Evolutionary conservation across 2,113 vertebrate genomes (phyloP), one percentile per base, ranked within the genome.

Genomic region (Callospermophilus lateralis): DNA sequence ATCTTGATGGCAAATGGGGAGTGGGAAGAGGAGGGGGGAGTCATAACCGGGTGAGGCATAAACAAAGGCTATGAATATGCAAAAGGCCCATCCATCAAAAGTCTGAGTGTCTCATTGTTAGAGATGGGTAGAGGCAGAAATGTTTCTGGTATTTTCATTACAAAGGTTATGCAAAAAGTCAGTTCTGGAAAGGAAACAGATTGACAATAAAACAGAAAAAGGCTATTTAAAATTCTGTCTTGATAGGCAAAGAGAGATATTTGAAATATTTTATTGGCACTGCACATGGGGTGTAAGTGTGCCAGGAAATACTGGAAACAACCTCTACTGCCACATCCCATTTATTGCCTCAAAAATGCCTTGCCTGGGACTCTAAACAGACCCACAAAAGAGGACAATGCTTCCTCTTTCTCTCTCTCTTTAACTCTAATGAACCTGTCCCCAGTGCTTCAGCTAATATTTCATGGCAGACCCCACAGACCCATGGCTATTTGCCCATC

Each of bases 101-200:
- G 91, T 95, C 68, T 86, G 89, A 97, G 95, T 93, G 92, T 95
- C 94, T 98, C 92, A 86, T 98, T 96, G 97, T 97, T 95, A 96
- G 91, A 81, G 98, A 79, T 87, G 77, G 96, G 85, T 76, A 19
- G 13, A 94, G 96, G 86, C 74, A 97, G 97, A 94, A 90, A 96
- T 78, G 94, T 92, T 94, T 93, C 95, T 98, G 89, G 87, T 97
- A 96, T 77, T 97, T 92, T 98, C 95, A 97, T 94, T 98, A 93
- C 91, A 98, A 96, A 98, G 98, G 93, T 97, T 98, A 92, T 85
- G 32, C 80, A 92, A 86, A 95, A 98, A 98, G 81, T 91, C 97
- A 93, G 90, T 96, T 97, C 96, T 97, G 86, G 92, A 97, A 97
- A 97, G 93, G 95, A 98, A 97, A 97, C 96, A 98, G 97, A 97